Percentiles rank a stretch among this genome's conserved stretches.
phyloP scores from a whole-genome alignment of 2,797 vertebrate species.

The Chaunax sp. region DNA sequence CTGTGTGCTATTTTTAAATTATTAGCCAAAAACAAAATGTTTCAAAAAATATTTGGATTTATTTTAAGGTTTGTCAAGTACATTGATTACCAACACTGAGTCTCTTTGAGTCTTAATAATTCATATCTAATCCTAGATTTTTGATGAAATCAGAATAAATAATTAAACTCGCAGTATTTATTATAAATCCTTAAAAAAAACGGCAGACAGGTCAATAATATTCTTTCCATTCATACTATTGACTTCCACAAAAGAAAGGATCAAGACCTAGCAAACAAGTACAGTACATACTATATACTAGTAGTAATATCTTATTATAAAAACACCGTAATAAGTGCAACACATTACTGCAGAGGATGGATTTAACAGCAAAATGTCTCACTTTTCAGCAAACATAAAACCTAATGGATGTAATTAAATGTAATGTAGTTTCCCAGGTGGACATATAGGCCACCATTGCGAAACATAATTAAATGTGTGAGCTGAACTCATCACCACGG shows the following conservation, averaged over 20 bases:
- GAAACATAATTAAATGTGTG: constrained; percentile 74
- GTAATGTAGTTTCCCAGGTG: constrained; percentile 76
- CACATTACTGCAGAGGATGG: constrained; percentile 46
- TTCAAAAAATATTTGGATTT: constrained; percentile 11
- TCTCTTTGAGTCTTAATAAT: constrained; percentile 42
- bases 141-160: constrained; percentile 31
- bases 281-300: no score
- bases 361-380: constrained; percentile 58
- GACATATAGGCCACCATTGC: constrained; percentile 62
- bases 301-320: no score
- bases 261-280: background rate
- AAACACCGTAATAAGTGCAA: constrained; percentile 40
- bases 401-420: constrained; percentile 76
- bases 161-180: constrained; percentile 36
- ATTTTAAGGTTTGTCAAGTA: constrained; percentile 17
- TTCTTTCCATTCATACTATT: background rate
- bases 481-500: constrained; percentile 70
- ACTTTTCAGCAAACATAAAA: constrained; percentile 65
- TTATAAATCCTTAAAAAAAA: constrained; percentile 20
- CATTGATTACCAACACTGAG: constrained; percentile 29
- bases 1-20: background rate
- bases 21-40: background rate
- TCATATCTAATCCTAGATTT: constrained; percentile 30
- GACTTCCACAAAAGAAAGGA: background rate
- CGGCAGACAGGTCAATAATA: constrained; percentile 10